A percentile compares a stretch with the other conserved stretches of the same genome.
Conservation (phyloP, 2,113 vertebrate species). For the Rousettus leschenaultii region DNA sequence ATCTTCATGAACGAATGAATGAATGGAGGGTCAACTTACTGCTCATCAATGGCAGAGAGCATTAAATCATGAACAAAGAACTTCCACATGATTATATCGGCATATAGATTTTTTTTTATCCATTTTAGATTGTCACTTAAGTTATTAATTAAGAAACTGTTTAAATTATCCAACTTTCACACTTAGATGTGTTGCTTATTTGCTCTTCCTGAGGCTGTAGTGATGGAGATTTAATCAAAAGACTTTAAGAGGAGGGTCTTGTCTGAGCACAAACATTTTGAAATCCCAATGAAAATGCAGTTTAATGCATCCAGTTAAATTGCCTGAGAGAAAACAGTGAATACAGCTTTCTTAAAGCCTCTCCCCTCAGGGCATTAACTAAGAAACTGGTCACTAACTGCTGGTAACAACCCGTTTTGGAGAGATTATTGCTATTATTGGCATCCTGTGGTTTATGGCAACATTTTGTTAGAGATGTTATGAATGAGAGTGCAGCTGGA, state of each 20-base stretch:
- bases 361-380: slow-evolving; percentile 86
- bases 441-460: slow-evolving; percentile 81
- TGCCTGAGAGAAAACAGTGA: slow-evolving; percentile 84
- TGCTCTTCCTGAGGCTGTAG: slow-evolving; percentile 35
- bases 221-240: slow-evolving; percentile 54
- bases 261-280: slow-evolving; percentile 81
- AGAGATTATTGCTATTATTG: slow-evolving; percentile 82
- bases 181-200: neutral
- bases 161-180: neutral
- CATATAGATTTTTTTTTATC: neutral
- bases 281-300: slow-evolving; percentile 81
- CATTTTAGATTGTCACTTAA: neutral
- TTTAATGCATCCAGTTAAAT: slow-evolving; percentile 85
- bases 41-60: neutral
- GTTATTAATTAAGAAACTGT: slow-evolving; percentile 53
- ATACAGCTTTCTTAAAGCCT: slow-evolving; percentile 81
- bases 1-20: neutral
- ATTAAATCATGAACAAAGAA: neutral
- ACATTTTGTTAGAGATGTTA: slow-evolving; percentile 81
- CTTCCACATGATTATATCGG: fast-evolving
- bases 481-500: slow-evolving; percentile 56
- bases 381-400: slow-evolving; percentile 87
- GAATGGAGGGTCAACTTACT: neutral
- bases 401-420: slow-evolving; percentile 82
- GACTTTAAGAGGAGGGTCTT: slow-evolving; percentile 74